Evolutionary conservation across 2,797 vertebrate species (phyloP).

Genomic region (Parauchenoglanis punctatus): DNA sequence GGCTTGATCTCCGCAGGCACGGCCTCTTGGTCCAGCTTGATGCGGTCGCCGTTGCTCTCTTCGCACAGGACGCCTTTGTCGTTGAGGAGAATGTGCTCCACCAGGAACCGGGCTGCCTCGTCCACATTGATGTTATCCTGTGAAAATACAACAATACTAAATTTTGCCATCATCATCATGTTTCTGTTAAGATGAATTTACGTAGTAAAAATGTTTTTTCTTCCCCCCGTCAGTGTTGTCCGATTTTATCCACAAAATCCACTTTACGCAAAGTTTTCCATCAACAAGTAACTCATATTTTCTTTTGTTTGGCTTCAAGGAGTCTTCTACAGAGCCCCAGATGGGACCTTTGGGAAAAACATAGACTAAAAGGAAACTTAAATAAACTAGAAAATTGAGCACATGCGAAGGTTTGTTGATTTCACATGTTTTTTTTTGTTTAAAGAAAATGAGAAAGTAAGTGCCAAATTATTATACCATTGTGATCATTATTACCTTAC

Average conservation of each 20-base stretch:
- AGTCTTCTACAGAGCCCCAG: neutral
- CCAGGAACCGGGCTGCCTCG: slow-evolving; percentile 92
- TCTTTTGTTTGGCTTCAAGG: neutral
- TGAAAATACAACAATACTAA: neutral
- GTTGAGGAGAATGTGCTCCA: slow-evolving; percentile 91
- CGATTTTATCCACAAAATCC: neutral
- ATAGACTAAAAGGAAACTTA: neutral
- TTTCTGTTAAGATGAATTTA: too few species aligned
- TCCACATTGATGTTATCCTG: slow-evolving; percentile 98
- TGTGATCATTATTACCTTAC: too few species aligned
- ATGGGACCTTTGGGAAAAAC: neutral
- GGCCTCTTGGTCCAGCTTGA: slow-evolving; percentile 86
- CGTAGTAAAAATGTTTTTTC: too few species aligned
- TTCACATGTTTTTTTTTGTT: too few species aligned
- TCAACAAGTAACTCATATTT: neutral
- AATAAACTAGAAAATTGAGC: neutral
- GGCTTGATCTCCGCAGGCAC: slow-evolving; percentile 86
- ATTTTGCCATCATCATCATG: neutral
- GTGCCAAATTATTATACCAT: neutral
- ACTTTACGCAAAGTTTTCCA: neutral
- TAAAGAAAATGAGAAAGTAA: neutral
- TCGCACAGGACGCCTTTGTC: slow-evolving; percentile 87
- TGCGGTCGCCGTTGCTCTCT: slow-evolving; percentile 84
- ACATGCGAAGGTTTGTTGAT: neutral
- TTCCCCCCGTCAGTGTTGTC: neutral